A percentile compares a stretch with the other conserved stretches of the same genome.
These are phyloP conservation scores for Tursiops truncatus DNA, from an alignment of 2,113 vertebrate genomes.

Conservation along the genomic window DNA sequence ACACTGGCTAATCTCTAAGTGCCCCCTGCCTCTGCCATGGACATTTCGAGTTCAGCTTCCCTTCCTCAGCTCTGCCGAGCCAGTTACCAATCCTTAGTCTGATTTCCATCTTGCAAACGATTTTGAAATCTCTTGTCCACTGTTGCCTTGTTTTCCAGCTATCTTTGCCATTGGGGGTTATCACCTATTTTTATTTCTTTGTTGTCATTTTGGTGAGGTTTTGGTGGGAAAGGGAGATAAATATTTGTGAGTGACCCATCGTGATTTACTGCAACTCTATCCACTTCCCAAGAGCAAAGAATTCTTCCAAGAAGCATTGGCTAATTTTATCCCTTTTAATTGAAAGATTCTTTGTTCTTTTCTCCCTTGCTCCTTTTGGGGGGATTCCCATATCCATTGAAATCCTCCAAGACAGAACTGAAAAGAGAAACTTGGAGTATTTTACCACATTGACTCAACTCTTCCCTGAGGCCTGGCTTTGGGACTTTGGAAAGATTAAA, in stretches of 20 bases:
- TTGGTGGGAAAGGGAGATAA: slow-evolving; percentile 19
- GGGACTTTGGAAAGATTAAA: slow-evolving; percentile 27
- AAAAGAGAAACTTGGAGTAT: slow-evolving; percentile 49
- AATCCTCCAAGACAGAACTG: slow-evolving; percentile 7
- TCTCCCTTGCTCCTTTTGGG: not conserved
- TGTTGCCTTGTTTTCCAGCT: not conserved
- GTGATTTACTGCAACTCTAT: not conserved
- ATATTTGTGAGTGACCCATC: not conserved
- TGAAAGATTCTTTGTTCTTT: slow-evolving; percentile 43
- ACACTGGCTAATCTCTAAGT: not conserved
- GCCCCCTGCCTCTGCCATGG: not conserved
- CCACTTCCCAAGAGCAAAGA: not conserved
- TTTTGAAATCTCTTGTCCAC: not conserved
- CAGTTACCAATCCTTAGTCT: not conserved
- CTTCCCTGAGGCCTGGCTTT: slow-evolving; percentile 20
- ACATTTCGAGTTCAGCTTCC: not conserved
- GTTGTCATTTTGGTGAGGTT: slow-evolving; percentile 18
- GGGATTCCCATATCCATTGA: not conserved
- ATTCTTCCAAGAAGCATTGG: slow-evolving; percentile 19
- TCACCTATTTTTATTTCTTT: slow-evolving; percentile 23
- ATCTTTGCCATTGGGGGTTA: not conserved
- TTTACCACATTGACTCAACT: slow-evolving; percentile 25
- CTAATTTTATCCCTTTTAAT: slow-evolving; percentile 29
- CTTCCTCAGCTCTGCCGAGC: slow-evolving; percentile 14
- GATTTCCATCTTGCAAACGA: not conserved